Evolutionary conservation across 2,797 vertebrate genomes (phyloP).

Genomic region (Scomberomorus guttatus): DNA sequence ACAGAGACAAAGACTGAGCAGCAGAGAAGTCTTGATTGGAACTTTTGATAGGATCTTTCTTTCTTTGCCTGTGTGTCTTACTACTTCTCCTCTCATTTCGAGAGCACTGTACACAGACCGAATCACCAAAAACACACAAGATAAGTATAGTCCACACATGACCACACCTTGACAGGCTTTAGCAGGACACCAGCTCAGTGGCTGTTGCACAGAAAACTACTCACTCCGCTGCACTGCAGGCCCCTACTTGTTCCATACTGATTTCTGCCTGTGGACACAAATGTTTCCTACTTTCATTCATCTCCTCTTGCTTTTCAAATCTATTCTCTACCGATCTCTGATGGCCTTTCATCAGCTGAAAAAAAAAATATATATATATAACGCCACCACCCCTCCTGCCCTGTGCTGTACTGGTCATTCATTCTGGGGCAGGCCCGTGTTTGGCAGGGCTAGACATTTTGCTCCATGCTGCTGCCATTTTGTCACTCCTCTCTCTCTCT

Average conservation of each 20-base stretch:
- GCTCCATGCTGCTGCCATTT: slow-evolving; percentile 56
- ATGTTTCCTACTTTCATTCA: neutral
- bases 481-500: slow-evolving; percentile 55
- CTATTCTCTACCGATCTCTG: neutral
- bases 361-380: neutral
- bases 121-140: slow-evolving; percentile 7
- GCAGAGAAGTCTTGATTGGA: slow-evolving; percentile 7
- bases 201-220: neutral
- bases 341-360: neutral
- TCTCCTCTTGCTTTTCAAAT: neutral
- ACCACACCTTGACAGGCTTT: slow-evolving; percentile 22
- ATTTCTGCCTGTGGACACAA: slow-evolving; percentile 3
- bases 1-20: slow-evolving; percentile 47
- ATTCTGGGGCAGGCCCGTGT: neutral
- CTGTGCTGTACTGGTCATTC: neutral
- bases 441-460: slow-evolving; percentile 27
- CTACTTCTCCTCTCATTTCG: slow-evolving; percentile 2
- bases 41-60: neutral
- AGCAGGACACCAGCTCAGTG: neutral
- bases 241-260: slow-evolving; percentile 27
- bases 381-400: neutral
- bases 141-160: slow-evolving; percentile 6
- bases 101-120: neutral
- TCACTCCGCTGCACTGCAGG: slow-evolving; percentile 38
- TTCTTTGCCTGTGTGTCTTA: neutral